Conservation (phyloP, 2,113 vertebrate species). For the Panthera tigris region DNA sequence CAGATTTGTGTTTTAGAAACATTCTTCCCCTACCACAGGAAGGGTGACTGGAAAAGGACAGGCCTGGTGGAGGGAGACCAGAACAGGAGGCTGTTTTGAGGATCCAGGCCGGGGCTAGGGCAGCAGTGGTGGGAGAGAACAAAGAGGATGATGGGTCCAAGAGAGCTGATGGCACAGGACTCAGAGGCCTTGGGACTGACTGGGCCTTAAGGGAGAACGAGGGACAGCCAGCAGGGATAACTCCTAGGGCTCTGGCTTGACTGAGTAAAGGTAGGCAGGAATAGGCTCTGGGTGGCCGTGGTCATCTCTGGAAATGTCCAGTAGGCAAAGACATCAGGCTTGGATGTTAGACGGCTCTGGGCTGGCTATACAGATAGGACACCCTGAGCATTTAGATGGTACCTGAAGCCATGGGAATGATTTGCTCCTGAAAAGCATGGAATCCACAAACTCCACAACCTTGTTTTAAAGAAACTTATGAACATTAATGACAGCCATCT, state of each 20-base stretch:
- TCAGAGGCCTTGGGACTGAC: not conserved
- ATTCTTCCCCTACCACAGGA: not conserved
- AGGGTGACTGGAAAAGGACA: not conserved
- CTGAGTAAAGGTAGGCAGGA: not conserved
- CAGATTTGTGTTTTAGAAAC: not conserved
- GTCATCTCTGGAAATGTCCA: not conserved
- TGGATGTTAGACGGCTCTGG: not conserved
- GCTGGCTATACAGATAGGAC: not conserved
- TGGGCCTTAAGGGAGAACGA: not conserved
- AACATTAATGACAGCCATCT: not conserved
- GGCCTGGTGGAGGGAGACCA: not conserved
- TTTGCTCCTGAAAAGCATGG: not conserved
- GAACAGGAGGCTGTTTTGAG: not conserved
- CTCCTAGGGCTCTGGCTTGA: not conserved
- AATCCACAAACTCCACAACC: not conserved
- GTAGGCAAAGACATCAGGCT: not conserved
- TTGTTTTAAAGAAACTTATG: not conserved
- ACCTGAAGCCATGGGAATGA: not conserved
- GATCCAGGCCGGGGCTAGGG: not conserved
- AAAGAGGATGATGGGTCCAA: not conserved
- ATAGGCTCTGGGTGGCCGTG: not conserved
- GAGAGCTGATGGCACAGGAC: not conserved
- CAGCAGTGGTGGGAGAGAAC: accelerated
- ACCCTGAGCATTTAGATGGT: not conserved
- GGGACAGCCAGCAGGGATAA: not conserved